These are phyloP conservation scores for Schrankia costaestrigalis DNA, from an alignment of 2,888 invertebrate species.

Conservation along the genomic window DNA sequence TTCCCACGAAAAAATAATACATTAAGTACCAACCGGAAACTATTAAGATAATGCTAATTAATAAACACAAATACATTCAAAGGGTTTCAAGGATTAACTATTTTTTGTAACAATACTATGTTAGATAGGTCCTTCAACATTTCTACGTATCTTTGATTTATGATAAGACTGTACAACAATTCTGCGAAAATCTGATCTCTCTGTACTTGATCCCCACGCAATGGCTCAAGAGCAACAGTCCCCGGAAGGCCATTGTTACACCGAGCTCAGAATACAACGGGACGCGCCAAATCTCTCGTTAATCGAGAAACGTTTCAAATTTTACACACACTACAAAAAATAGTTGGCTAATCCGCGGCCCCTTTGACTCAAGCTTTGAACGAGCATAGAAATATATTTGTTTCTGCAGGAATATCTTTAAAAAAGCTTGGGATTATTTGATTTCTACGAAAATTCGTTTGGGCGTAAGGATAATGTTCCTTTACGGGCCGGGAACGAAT, in stretches of 20 bases:
- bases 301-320: conserved; percentile 71
- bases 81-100: too few relatives aligned
- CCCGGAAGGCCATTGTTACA: conserved; percentile 72
- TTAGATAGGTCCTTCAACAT: too few relatives aligned
- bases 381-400: conserved; percentile 60
- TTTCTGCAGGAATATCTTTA: conserved; percentile 64
- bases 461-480: conserved; percentile 69
- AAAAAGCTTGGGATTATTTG: conserved; percentile 74
- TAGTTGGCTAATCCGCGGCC: conserved; percentile 70
- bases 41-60: too few relatives aligned
- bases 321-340: conserved; percentile 61
- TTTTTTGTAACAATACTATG: background rate
- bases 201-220: conserved; percentile 56
- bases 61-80: too few relatives aligned
- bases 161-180: conserved; percentile 37
- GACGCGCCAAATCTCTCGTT: conserved; percentile 67
- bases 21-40: too few relatives aligned
- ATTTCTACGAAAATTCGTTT: conserved; percentile 70
- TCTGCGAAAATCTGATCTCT: conserved; percentile 54
- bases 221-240: conserved; percentile 51
- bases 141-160: conserved; percentile 32
- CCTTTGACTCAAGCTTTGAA: conserved; percentile 62
- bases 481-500: conserved; percentile 68
- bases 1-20: too few relatives aligned
- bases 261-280: conserved; percentile 52